Conservation (phyloP, 2,113 vertebrate genomes). For the crab-eating macaque (Macaca fascicularis) region T2T-MFA8v1.1 NC_088378.1:5897001-5897500, state of each 20-base stretch:
- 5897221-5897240: not conserved
- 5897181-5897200: not conserved
- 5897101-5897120: not conserved
- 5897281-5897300: accelerated
- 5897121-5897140: not conserved
- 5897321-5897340: not conserved
- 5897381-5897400: not conserved
- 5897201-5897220: not conserved
- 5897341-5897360: not conserved
- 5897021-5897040: slow-evolving; percentile 43
- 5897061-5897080: slow-evolving; percentile 49
- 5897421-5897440: not conserved
- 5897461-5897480: not conserved
- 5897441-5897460: not conserved
- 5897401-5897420: not conserved
- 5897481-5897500: not conserved
- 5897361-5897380: not conserved
- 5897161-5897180: not conserved
- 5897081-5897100: not conserved
- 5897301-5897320: accelerated
- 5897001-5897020: slow-evolving; percentile 62
- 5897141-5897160: not conserved
- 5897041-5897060: slow-evolving; percentile 47
- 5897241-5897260: not conserved
- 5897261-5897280: not conserved